Evolutionary conservation across 2,797 vertebrate genomes (phyloP).

Genomic region (Clamator glandarius): DNA sequence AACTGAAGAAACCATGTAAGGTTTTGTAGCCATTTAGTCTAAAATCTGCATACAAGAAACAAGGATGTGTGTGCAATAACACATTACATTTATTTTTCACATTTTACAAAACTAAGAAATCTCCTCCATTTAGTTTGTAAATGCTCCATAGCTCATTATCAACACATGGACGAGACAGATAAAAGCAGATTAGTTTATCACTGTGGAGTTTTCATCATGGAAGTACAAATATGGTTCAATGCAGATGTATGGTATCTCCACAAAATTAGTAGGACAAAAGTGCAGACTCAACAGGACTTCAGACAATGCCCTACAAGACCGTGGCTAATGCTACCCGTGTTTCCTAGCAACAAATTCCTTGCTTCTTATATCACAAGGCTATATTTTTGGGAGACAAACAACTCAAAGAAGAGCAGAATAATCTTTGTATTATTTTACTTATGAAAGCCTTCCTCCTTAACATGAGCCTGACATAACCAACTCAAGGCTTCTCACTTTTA

Average conservation of each 20-base stretch:
- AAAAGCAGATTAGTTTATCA: neutral
- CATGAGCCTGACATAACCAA: neutral
- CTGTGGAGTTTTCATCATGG: neutral
- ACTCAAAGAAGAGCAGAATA: neutral
- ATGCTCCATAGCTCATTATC: neutral
- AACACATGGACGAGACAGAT: neutral
- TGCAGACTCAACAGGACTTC: neutral
- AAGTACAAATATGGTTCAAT: neutral
- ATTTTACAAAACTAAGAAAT: neutral
- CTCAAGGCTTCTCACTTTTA: neutral
- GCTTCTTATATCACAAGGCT: neutral
- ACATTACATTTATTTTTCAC: neutral
- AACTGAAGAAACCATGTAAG: neutral
- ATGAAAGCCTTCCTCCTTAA: neutral
- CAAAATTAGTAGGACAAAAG: neutral
- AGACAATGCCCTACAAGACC: neutral
- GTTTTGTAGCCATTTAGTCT: neutral
- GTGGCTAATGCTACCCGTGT: neutral
- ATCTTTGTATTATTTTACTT: neutral
- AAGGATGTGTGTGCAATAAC: accelerated
- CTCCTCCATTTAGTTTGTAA: neutral
- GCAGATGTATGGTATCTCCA: neutral
- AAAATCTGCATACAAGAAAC: neutral
- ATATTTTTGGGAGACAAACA: neutral
- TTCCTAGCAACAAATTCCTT: neutral